phyloP scores from a whole-genome alignment of 2,797 vertebrate species.

The Paramormyrops hopkinsi region DNA sequence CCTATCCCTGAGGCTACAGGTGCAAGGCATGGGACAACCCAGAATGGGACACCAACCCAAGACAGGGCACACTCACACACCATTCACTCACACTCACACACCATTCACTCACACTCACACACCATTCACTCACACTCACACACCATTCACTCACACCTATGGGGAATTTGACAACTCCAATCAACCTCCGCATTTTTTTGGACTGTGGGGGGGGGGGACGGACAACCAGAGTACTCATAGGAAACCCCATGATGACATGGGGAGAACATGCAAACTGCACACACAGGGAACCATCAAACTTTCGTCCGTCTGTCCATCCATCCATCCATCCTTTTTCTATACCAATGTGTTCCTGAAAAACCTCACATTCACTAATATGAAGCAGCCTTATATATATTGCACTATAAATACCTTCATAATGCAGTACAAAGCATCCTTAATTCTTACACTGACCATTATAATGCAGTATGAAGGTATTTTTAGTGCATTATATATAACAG shows the following conservation, averaged over 20 bases:
- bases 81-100: not conserved
- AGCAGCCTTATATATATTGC: not conserved
- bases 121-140: not conserved
- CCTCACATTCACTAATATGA: not conserved
- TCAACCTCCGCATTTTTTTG: not conserved
- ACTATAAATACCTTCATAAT: not conserved
- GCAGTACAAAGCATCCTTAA: no score
- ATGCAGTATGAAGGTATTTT: no score
- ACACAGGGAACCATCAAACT: not conserved
- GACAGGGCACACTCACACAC: not conserved
- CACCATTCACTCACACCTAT: not conserved
- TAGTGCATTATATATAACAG: not conserved
- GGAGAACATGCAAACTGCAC: not conserved
- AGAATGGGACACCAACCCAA: not conserved
- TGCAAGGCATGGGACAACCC: not conserved
- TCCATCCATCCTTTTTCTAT: not conserved
- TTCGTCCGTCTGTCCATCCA: not conserved
- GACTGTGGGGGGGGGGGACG: not conserved
- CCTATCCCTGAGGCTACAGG: not conserved
- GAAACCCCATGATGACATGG: not conserved
- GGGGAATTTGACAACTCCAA: not conserved
- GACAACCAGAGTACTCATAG: not conserved
- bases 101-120: not conserved
- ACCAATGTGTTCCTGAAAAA: not conserved
- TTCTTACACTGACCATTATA: no score